phyloP scores from a whole-genome alignment of 2,888 invertebrate genomes.

The Sinodicranocentrus sp. region DNA sequence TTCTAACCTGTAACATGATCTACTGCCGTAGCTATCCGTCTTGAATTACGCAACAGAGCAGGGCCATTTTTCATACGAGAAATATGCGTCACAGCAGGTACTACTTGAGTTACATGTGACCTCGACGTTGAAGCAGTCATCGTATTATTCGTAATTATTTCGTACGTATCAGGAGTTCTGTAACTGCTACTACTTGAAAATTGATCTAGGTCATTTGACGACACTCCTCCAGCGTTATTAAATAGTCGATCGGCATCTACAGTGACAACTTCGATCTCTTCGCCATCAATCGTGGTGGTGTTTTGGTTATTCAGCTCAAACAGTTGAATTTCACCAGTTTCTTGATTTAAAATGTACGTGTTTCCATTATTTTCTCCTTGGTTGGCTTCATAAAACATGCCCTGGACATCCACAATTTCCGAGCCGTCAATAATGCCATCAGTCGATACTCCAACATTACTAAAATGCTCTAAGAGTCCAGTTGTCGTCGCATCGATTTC shows the following conservation, averaged over 20 bases:
- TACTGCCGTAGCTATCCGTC: slow-evolving; percentile 9
- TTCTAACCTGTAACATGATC: not conserved
- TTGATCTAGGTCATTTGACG: too few species aligned
- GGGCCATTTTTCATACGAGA: slow-evolving; percentile 45
- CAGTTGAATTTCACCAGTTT: slow-evolving; percentile 62
- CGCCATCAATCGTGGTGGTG: slow-evolving; percentile 7
- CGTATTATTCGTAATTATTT: too few species aligned
- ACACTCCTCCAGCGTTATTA: too few species aligned
- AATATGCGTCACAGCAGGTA: too few species aligned
- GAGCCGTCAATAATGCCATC: not conserved
- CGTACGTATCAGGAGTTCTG: too few species aligned
- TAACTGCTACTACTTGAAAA: too few species aligned
- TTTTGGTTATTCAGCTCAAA: slow-evolving; percentile 21
- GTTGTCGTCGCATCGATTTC: not conserved
- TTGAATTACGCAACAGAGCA: slow-evolving; percentile 59
- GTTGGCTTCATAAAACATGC: not conserved
- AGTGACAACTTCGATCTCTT: slow-evolving; percentile 64
- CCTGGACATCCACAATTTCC: not conserved
- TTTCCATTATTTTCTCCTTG: not conserved
- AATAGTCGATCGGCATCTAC: slow-evolving; percentile 41
- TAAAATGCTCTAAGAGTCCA: not conserved
- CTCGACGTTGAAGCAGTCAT: too few species aligned
- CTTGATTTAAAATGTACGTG: slow-evolving; percentile 58
- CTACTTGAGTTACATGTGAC: too few species aligned
- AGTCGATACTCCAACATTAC: not conserved